Base-by-base conservation (phyloP, 2,797 vertebrate genomes). In the Linurgus olivaceus region DNA sequence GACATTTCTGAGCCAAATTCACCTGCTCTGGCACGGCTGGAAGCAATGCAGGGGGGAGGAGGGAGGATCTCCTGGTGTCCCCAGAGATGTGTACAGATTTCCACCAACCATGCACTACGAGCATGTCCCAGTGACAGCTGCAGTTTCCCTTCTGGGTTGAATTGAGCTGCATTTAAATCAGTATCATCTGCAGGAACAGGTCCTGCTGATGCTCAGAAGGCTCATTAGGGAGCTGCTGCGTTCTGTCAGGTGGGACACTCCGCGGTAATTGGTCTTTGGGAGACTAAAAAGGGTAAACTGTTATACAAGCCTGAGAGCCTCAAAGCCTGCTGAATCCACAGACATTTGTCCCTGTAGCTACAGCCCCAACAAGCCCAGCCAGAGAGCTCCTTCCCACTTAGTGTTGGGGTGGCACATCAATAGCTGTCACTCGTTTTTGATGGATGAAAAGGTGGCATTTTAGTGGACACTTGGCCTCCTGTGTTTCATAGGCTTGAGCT, bases 31-130 rank as follows among this genome's bases (percentile, higher is more conserved):
- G 35, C n/a, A 20, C 7, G 6, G 17, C 40, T 78, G 28, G 86
- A 92, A 79, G 33, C 33, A 52, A 25, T 3, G 19, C 23, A 14
- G 21, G 3, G 44, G 33, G 33, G 17, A 59, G 17, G 45, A 67
- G 14, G 40, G 13, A 51, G n/a, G n/a, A 35, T 31, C 37, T 58
- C 33, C 40, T 35, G 26, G 24, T 74, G 52, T 40, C 26, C 21
- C 23, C 25, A 24, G 1, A 1, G 23, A 7, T n/a, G 5, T 6
- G 8, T 12, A 8, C 21, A 23, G 7, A 23, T 63, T 51, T 51
- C 38, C n/a, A 71, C 31, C 40, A 47, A 2, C 3, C 15, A 13
- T 47, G 17, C 25, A 37, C 45, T 25, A 31, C 40, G 78, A 75
- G 71, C 48, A 65, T 10, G 62, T 45, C 25, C 31, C 54, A 73